Percentiles rank a stretch among this genome's conserved stretches.
These are phyloP conservation scores for Drymodes brunneopygia DNA, from an alignment of 2,113 vertebrate genomes.

Conservation along the genomic window DNA sequence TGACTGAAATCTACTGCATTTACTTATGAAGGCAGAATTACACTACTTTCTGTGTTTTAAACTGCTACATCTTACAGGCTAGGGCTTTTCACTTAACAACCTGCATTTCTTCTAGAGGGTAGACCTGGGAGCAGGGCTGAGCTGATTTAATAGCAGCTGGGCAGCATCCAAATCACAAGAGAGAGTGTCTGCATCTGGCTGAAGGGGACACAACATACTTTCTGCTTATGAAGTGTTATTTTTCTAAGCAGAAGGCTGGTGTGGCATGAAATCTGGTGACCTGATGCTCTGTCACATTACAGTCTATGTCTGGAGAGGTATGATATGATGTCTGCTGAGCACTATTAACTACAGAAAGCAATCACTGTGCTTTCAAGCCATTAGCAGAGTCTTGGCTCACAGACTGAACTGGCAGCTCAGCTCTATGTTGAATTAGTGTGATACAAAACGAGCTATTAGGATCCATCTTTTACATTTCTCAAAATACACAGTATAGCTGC, in stretches of 20 bases:
- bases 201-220: not conserved
- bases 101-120: not conserved
- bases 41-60: not conserved
- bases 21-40: not conserved
- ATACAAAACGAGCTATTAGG: not conserved
- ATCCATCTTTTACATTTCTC: not conserved
- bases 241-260: not conserved
- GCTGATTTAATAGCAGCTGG: not conserved
- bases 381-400: not conserved
- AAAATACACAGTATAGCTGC: not conserved
- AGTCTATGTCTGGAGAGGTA: not conserved
- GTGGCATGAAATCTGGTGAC: not conserved
- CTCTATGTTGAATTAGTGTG: not conserved
- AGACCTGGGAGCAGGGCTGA: not conserved
- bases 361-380: not conserved
- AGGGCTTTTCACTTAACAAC: not conserved
- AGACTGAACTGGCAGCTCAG: not conserved
- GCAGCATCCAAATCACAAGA: not conserved
- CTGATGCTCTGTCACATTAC: not conserved
- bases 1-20: not conserved
- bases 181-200: not conserved
- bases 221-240: not conserved
- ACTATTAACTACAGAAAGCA: not conserved
- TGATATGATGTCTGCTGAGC: not conserved
- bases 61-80: not conserved